Conservation (phyloP, 2,113 vertebrate genomes). For the Labeo rohita region DNA sequence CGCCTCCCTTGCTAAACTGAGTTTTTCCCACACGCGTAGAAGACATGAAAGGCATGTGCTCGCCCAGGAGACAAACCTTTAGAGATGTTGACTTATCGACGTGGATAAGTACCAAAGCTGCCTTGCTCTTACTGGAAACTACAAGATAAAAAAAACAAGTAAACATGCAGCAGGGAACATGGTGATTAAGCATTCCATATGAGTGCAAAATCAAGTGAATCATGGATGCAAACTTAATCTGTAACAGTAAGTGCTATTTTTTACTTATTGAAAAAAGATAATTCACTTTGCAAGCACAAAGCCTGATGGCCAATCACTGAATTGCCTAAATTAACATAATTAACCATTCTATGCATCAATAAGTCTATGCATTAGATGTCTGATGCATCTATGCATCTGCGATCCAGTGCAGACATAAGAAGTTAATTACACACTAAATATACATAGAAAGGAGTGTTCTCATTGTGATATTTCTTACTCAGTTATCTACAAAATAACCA, state of each 20-base stretch:
- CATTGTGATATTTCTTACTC: not conserved
- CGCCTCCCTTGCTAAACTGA: not conserved
- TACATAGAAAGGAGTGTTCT: not conserved
- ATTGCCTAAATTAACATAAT: not conserved
- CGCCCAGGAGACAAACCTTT: not conserved
- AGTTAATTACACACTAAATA: not conserved
- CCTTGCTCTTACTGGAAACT: slow-evolving; percentile 7
- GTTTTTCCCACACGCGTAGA: slow-evolving; percentile 1
- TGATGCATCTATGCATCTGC: not conserved
- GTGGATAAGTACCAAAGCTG: slow-evolving; percentile 24
- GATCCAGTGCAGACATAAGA: not conserved
- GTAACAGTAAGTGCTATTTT: not conserved
- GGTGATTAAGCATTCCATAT: not conserved
- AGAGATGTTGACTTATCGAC: slow-evolving; percentile 9
- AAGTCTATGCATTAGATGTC: not conserved
- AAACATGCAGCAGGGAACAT: not conserved
- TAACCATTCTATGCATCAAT: not conserved
- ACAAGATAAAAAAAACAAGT: not conserved
- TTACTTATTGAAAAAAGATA: not conserved
- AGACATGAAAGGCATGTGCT: slow-evolving; percentile 9
- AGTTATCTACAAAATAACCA: not conserved
- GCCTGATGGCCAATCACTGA: not conserved
- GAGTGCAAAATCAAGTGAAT: not conserved
- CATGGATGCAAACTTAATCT: not conserved
- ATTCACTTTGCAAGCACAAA: not conserved